Conservation (phyloP, 2,888 invertebrate genomes). For the Reticulitermes lucifugus region DNA sequence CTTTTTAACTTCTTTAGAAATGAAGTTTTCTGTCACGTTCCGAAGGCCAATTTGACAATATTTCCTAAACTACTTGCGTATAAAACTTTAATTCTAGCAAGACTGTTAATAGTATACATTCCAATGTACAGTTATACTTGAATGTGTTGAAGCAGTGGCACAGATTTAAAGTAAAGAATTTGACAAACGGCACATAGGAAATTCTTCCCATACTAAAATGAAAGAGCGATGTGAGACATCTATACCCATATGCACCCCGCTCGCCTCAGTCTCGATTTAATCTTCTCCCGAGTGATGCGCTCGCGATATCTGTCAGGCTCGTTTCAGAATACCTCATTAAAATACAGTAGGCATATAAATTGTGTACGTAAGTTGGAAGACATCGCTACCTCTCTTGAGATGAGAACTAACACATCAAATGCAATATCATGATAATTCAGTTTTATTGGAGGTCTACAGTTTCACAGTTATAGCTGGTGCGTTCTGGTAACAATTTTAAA, state of each 20-base stretch:
- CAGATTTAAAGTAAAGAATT: neutral
- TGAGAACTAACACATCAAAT: neutral
- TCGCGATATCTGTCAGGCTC: neutral
- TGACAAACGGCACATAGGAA: neutral
- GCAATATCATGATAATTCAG: conserved; percentile 9
- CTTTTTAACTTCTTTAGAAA: too few species aligned
- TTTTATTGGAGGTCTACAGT: neutral
- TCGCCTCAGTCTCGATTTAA: neutral
- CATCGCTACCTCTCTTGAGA: neutral
- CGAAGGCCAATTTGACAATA: too few species aligned
- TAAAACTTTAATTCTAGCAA: too few species aligned
- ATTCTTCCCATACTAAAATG: neutral
- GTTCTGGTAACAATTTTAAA: too few species aligned
- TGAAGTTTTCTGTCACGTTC: too few species aligned
- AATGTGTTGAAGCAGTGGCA: too few species aligned
- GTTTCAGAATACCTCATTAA: neutral
- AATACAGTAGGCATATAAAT: neutral
- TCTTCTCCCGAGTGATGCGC: neutral
- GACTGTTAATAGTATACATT: too few species aligned
- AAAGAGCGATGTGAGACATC: neutral
- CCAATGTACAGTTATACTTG: too few species aligned
- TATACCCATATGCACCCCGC: neutral
- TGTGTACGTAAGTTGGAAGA: neutral
- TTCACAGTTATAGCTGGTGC: neutral
- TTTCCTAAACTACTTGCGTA: too few species aligned